Base-by-base conservation (phyloP, 2,113 vertebrate genomes). In the Pygoscelis antarcticus region DNA sequence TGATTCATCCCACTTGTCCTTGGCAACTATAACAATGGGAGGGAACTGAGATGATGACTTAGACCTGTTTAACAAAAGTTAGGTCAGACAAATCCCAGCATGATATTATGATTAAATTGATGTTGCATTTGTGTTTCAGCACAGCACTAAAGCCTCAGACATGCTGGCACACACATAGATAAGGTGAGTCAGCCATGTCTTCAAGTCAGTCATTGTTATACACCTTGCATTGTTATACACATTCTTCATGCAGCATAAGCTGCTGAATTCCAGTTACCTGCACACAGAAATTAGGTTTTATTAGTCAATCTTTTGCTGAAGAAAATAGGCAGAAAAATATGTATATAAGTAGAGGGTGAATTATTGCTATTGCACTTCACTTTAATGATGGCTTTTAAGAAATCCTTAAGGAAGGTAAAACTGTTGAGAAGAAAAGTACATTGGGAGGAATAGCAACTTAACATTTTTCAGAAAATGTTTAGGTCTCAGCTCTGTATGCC, bases 51-150 rank as follows among this genome's bases (percentile, higher is more conserved):
- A 46, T 10, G 47, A 54, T 83, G n/a, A 6, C 38, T 87, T 75
- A 89, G 60, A 89, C 42, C 8, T 75, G 46, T 55, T 85, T 89
- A 71, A 60, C 29, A 81, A 47, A 68, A 81, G 17, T 68, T 82
- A 55, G 46, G n/a, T 87, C 57, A 87, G 65, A 68, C 77, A 91
- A 92, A 95, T 94, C 61, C n/a, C 32, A 79, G 27, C 77, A 95
- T 1, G 38, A 68, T 64, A 62, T 51, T 83, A 58, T 71, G 26
- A 82, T 81, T 91, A 84, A 84, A 81, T 7, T 75, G 60, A 12
- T 75, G 36, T 42, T 89, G 25, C 9, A 60, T 66, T 89, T 94
- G 7, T 92, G n/a, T 78, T 93, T 92, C 69, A 89, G 55, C n/a
- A 64, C 77, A 87, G 32, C 38, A 92, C 38, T 75, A 89, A 92